Evolutionary conservation across 2,113 vertebrate species (phyloP).

Genomic region (Herpetotheres cachinnans): DNA sequence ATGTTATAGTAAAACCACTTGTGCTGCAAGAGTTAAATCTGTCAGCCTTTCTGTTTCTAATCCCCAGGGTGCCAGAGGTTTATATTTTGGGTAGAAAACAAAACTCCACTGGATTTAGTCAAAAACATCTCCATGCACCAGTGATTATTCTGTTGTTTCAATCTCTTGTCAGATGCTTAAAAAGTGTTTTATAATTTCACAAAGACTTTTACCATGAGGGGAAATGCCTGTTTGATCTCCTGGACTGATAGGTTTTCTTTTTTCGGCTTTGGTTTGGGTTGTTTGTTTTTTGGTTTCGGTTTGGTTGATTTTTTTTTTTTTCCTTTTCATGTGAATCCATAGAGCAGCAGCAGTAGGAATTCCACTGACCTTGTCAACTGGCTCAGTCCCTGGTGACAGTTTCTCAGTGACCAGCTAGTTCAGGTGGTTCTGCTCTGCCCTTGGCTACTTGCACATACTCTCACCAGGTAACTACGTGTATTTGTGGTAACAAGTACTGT

Average conservation of each 20-base stretch:
- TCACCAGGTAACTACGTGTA: background rate
- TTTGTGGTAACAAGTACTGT: background rate
- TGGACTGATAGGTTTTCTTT: background rate
- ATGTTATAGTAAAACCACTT: background rate
- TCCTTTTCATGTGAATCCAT: background rate
- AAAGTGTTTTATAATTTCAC: background rate
- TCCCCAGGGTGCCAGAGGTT: background rate
- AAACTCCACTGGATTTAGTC: background rate
- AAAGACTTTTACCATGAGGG: background rate
- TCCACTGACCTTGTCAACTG: background rate
- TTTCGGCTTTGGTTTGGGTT: background rate
- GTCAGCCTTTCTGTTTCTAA: background rate
- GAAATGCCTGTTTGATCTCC: background rate
- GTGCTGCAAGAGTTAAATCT: slow-evolving; percentile 28
- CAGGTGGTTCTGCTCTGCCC: background rate
- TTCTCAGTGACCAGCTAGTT: background rate
- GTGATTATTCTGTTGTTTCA: background rate
- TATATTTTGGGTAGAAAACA: background rate
- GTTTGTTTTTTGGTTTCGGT: background rate
- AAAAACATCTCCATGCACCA: background rate
- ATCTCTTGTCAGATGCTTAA: background rate
- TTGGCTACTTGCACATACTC: background rate
- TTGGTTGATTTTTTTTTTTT: background rate
- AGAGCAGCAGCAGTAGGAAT: background rate
- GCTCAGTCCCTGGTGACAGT: background rate